Evolutionary conservation across 2,888 invertebrate genomes (phyloP).

Genomic region (Hirtodrosophila confusa): DNA sequence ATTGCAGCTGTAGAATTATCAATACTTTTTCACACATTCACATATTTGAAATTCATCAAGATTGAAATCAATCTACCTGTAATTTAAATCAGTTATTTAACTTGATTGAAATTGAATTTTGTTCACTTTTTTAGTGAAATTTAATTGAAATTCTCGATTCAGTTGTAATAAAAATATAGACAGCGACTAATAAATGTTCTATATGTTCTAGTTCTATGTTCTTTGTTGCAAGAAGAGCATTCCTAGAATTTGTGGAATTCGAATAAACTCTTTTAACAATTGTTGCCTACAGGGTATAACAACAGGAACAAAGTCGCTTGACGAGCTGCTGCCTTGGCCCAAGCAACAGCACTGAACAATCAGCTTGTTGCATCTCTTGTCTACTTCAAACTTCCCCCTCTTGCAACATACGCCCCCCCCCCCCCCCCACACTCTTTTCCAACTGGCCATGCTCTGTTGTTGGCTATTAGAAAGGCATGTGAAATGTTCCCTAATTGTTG

Average conservation of each 20-base stretch:
- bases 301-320: conserved; percentile 62
- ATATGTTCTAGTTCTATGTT: no score
- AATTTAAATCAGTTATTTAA: no score
- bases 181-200: no score
- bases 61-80: no score
- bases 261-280: neutral
- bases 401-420: neutral
- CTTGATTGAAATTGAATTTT: no score
- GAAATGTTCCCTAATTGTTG: conserved; percentile 82
- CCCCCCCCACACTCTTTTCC: neutral
- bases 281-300: conserved; percentile 34
- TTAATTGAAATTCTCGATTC: no score
- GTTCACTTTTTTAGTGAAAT: no score
- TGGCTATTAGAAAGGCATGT: conserved; percentile 81
- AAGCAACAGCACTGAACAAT: conserved; percentile 43
- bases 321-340: conserved; percentile 54
- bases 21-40: no score
- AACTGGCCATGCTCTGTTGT: conserved; percentile 48
- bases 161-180: no score
- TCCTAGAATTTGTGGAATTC: neutral
- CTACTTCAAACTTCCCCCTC: conserved; percentile 14
- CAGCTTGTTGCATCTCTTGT: conserved; percentile 70
- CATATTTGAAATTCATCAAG: no score
- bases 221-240: no score
- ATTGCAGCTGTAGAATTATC: no score